Percentiles rank a stretch among this genome's conserved stretches.
Conservation (phyloP, 1,140 invertebrate genomes). For the Leptoteleia sp. region DNA sequence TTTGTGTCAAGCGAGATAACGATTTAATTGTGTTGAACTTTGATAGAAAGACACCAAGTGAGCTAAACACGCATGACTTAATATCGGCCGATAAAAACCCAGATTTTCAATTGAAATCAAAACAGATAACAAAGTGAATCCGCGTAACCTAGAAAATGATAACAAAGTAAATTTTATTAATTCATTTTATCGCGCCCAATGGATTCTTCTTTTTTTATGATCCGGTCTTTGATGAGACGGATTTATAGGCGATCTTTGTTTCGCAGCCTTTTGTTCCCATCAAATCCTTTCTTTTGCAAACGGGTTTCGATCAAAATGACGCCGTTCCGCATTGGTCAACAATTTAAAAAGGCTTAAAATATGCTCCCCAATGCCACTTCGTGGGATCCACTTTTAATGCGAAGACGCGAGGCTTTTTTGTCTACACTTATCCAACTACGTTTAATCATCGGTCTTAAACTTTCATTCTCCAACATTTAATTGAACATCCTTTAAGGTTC, state of each 20-base stretch:
- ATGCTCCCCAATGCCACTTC: neutral
- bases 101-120: slow-evolving; percentile 11
- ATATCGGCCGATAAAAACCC: slow-evolving; percentile 9
- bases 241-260: no score
- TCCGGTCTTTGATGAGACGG: no score
- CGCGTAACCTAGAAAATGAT: neutral
- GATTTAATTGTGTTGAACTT: slow-evolving; percentile 7
- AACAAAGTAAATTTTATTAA: slow-evolving; percentile 7
- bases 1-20: slow-evolving; percentile 12
- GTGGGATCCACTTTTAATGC: slow-evolving; percentile 15
- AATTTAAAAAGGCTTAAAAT: no score
- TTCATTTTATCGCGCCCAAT: slow-evolving; percentile 1
- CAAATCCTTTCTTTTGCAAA: no score
- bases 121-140: slow-evolving; percentile 4
- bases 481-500: slow-evolving; percentile 43
- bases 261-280: no score
- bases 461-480: no score
- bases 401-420: neutral
- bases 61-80: slow-evolving; percentile 8
- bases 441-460: slow-evolving; percentile 2
- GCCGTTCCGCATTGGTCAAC: no score
- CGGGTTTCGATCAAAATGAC: no score
- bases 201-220: no score
- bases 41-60: slow-evolving; percentile 12
- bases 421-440: slow-evolving; percentile 8